Conservation (phyloP, 2,888 invertebrate genomes). For the Neoscelio sp. region DNA sequence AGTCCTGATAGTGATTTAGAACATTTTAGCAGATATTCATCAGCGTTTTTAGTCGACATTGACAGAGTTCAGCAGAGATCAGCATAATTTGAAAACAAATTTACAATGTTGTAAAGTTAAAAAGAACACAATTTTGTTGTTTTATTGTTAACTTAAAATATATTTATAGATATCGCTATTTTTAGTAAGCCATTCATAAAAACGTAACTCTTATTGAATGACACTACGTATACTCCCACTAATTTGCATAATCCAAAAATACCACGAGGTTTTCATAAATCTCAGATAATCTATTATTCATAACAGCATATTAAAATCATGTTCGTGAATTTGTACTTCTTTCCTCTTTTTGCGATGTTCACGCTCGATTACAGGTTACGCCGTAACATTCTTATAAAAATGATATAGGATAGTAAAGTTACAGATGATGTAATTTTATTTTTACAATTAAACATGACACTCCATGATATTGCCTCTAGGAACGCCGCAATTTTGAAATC, state of each 20-base stretch:
- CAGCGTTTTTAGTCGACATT: too few relatives aligned
- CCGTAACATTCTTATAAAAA: constrained; percentile 7
- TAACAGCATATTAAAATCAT: constrained; percentile 50
- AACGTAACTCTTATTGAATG: not conserved
- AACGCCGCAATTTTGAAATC: constrained; percentile 71
- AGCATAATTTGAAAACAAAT: too few relatives aligned
- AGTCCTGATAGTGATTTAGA: too few relatives aligned
- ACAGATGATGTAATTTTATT: constrained; percentile 13
- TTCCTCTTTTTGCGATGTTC: constrained; percentile 20
- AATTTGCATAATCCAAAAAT: constrained; percentile 56
- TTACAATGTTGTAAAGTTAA: too few relatives aligned
- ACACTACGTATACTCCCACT: too few relatives aligned
- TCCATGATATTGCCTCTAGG: not conserved
- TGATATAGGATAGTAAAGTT: constrained; percentile 14
- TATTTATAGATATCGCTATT: too few relatives aligned
- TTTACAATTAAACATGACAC: too few relatives aligned
- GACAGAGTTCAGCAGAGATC: too few relatives aligned
- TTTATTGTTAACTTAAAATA: too few relatives aligned
- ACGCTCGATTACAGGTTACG: constrained; percentile 46
- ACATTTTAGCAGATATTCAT: too few relatives aligned
- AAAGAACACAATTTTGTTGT: too few relatives aligned
- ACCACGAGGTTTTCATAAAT: constrained; percentile 42
- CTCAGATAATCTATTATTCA: constrained; percentile 56
- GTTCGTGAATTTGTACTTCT: constrained; percentile 55
- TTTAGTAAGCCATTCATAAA: too few relatives aligned